Evolutionary conservation across 2,113 vertebrate genomes (phyloP), one percentile per base, ranked within the genome.

Genomic region (Percopsis transmontana): DNA sequence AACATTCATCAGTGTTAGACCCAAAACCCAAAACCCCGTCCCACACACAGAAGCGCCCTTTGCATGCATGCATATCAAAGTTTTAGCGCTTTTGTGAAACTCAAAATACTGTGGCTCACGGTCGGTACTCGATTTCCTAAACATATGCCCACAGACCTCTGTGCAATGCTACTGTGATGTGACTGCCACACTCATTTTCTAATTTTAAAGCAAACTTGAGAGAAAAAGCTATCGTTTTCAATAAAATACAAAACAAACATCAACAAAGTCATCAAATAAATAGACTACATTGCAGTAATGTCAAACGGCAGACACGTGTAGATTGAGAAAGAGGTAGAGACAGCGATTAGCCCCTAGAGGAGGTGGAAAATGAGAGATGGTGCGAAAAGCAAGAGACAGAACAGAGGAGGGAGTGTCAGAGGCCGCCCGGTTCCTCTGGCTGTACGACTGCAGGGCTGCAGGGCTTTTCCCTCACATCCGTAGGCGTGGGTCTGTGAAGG

Each of bases 51-150:
- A 13, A 13, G 79, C 72, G 70, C 83, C 75, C 69, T 85, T 80
- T 70, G 82, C 89, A 91, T 90, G 82, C 89, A 91, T 90, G 85
- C 89, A 87, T 72, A 82, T 80, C 73, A 80, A 75, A 59, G 71
- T 65, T 81, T 86, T 77, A 83, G 76, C 80, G 77, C 75, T 83
- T 75, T 77, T 70, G 78, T 70, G 72, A 85, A 54, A 88, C 78
- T 67, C 38, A 24, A 42, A 85, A 66, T 72, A 76, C 78, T 70
- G 70, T 77, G 60, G 74, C 81, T 81, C 13, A 64, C 67, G 59
- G 74, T 80, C 77, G 66, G 68, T 58, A 66, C 44, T 10, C 18
- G 45, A 33, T 62, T 44, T 77, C 79, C 74, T 62, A 75, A 76
- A 84, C 72, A 76, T 89, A 89, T 88, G 89, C 88, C 83, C 76